Conservation (phyloP, 2,113 vertebrate species). For the Syngnathoides biaculeatus region DNA sequence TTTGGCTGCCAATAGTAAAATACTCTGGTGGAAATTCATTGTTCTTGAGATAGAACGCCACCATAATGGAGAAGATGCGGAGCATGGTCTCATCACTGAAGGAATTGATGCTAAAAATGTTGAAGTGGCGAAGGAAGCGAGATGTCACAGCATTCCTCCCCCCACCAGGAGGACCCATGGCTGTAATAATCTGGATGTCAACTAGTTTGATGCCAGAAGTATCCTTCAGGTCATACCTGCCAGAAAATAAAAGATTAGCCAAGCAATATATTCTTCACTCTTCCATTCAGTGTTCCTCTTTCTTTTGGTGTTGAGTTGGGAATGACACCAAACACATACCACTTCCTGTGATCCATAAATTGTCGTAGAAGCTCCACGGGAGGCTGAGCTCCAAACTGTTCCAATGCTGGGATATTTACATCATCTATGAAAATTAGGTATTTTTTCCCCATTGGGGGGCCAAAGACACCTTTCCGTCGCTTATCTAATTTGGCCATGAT, state of each 20-base stretch:
- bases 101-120: conserved; percentile 83
- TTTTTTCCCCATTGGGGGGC: conserved; percentile 91
- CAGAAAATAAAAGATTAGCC: conserved; percentile 5
- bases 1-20: conserved; percentile 82
- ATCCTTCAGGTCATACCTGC: conserved; percentile 94
- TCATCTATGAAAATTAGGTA: conserved; percentile 95
- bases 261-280: background rate
- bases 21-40: conserved; percentile 81
- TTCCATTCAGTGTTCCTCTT: conserved; percentile 53
- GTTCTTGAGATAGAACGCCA: conserved; percentile 79
- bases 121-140: conserved; percentile 91
- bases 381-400: conserved; percentile 93
- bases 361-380: conserved; percentile 82
- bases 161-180: conserved; percentile 93
- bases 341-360: conserved; percentile 5
- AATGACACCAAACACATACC: background rate
- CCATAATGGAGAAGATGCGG: conserved; percentile 86
- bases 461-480: conserved; percentile 89
- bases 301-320: background rate
- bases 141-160: conserved; percentile 91
- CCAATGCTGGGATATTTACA: conserved; percentile 94
- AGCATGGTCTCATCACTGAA: conserved; percentile 95
- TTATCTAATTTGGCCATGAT: conserved; percentile 94
- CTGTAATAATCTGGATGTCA: conserved; percentile 84
- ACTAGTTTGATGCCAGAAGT: conserved; percentile 83